Conservation (phyloP, 2,888 invertebrate genomes). For the Microctonus hyperodae region DNA sequence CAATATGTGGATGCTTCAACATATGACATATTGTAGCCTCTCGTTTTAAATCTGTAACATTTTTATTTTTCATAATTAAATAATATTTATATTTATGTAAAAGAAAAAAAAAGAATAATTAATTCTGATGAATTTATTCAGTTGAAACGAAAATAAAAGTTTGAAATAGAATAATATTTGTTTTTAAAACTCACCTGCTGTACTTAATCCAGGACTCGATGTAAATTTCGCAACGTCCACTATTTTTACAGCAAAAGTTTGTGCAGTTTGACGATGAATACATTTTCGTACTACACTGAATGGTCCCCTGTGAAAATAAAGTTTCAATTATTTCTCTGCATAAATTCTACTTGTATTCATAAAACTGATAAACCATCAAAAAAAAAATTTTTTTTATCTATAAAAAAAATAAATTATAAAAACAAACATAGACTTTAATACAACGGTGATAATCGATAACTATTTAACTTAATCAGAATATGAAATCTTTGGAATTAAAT, state of each 20-base stretch:
- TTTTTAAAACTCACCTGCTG: constrained; percentile 78
- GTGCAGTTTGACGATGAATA: constrained; percentile 91
- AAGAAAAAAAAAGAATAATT: too few species aligned
- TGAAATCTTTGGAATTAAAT: too few species aligned
- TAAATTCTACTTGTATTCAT: too few species aligned
- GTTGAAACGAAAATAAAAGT: too few species aligned
- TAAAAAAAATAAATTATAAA: too few species aligned
- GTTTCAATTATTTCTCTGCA: not conserved
- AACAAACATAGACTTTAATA: too few species aligned
- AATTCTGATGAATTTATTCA: too few species aligned
- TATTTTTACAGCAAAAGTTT: constrained; percentile 98
- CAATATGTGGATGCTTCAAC: constrained; percentile 98
- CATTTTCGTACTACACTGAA: constrained; percentile 96
- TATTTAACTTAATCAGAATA: too few species aligned
- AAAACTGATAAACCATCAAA: too few species aligned
- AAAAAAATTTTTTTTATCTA: too few species aligned
- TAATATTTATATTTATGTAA: not conserved
- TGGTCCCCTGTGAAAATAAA: constrained; percentile 77
- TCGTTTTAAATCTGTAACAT: constrained; percentile 88
- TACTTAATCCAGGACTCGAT: constrained; percentile 94
- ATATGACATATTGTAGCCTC: constrained; percentile 99
- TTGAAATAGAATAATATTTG: not conserved
- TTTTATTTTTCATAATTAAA: constrained; percentile 16
- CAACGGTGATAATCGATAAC: too few species aligned
- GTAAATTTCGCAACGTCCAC: constrained; percentile 98